These are phyloP conservation scores for Halichoerus grypus DNA, from an alignment of 2,113 vertebrate genomes.

Conservation along the genomic window DNA sequence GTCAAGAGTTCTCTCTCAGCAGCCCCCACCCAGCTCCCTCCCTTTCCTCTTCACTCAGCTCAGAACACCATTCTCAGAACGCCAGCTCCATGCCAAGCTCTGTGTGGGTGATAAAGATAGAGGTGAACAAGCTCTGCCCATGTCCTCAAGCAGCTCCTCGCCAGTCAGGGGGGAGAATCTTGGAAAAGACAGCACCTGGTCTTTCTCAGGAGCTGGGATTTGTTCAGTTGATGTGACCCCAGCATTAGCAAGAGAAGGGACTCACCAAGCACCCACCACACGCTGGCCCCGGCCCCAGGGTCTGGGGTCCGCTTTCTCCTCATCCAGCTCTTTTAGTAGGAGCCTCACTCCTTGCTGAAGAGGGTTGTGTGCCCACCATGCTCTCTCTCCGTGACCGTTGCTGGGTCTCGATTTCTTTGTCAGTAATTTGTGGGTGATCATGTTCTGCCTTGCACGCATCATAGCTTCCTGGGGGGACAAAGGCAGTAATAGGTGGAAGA, in stretches of 20 bases:
- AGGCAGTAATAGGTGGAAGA: neutral
- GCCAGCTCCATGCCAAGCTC: neutral
- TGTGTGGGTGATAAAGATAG: neutral
- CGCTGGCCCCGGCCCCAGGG: neutral
- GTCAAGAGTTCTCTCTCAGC: conserved; percentile 62
- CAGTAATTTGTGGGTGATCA: neutral
- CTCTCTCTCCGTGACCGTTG: neutral
- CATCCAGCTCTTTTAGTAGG: neutral
- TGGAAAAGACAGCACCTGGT: neutral
- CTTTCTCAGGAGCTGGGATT: neutral
- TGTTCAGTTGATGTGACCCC: neutral
- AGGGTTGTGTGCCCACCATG: neutral
- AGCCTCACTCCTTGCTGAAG: neutral
- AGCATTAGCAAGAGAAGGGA: neutral
- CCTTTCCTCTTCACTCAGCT: neutral
- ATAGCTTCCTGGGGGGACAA: neutral
- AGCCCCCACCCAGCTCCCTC: neutral
- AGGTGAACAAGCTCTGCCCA: neutral
- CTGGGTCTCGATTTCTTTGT: neutral
- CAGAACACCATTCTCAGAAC: neutral
- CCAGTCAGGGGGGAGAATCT: neutral
- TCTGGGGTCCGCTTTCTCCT: neutral
- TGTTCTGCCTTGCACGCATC: neutral
- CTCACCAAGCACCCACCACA: neutral
- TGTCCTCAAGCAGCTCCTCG: neutral